These are phyloP conservation scores for Orius insidiosus DNA, from an alignment of 1,140 invertebrate species.

Conservation along the genomic window DNA sequence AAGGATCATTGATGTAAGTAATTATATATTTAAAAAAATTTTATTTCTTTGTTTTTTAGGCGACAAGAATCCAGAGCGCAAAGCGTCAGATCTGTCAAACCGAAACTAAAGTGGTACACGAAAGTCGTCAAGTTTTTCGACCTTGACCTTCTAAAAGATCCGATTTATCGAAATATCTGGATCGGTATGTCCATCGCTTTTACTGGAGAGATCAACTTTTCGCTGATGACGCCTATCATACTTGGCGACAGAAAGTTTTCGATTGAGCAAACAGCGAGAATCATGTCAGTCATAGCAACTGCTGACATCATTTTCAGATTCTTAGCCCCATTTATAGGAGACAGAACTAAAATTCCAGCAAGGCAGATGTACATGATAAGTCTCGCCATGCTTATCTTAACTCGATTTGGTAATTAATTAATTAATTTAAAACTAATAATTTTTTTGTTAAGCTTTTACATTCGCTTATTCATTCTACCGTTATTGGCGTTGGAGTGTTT, in stretches of 20 bases:
- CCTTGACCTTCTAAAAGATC: conserved; percentile 42
- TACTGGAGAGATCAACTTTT: conserved; percentile 50
- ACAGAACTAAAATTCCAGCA: conserved; percentile 42
- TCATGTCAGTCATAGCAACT: conserved; percentile 18
- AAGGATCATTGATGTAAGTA: too few species aligned
- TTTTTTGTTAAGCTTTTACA: conserved; percentile 5
- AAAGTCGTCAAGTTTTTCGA: conserved; percentile 41
- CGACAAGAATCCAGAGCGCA: too few species aligned
- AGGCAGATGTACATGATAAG: conserved; percentile 47
- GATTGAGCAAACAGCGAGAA: conserved; percentile 25
- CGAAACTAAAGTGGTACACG: too few species aligned
- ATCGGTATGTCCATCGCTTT: conserved; percentile 38
- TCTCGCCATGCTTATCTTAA: conserved; percentile 40
- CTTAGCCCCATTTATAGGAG: conserved; percentile 39
- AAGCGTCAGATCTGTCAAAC: too few species aligned
- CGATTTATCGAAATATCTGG: conserved; percentile 23
- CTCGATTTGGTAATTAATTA: conserved; percentile 39
- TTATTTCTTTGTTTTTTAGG: too few species aligned
- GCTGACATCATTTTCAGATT: conserved; percentile 22
- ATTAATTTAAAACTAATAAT: not conserved
- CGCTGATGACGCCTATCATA: conserved; percentile 43
- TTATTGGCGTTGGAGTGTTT: conserved; percentile 22
- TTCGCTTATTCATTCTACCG: conserved; percentile 15
- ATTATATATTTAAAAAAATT: too few species aligned
- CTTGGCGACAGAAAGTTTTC: conserved; percentile 39